Evolutionary conservation across 1,140 invertebrate species (phyloP), one percentile per base, ranked within the genome.

Genomic region (Phthorimaea operculella): DNA sequence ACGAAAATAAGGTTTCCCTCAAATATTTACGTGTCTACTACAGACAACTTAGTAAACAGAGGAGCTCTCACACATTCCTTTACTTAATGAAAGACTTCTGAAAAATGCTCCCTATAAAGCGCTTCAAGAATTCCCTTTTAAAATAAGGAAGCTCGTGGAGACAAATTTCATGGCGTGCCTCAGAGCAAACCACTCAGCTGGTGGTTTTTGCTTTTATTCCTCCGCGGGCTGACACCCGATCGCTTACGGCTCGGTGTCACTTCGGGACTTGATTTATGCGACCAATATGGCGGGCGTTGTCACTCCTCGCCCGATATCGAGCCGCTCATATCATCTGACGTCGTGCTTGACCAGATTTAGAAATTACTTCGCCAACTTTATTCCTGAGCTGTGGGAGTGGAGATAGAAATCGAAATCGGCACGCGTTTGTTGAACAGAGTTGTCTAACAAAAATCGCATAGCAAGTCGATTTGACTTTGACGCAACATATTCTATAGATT

Each of bases 261-360:
- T 76, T 79, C 71, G 65, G 52, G 66, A 74, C 73, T 79, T 85
- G 82, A 85, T 85, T 85, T 85, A 83, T 85, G 79, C 79, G 70
- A 72, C 74, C 76, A 83, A 83, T 83, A 85, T 83, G 82, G 82
- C 77, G 60, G 69, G 64, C 62, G 58, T 68, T 75, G 81, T 81
- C 81, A 80, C 65, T 79, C 76, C 68, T 49, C 64, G 58, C 49
- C 65, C 70, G 66, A 71, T 79, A 79, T 77, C 74, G 70, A 80
- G 76, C 75, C 70, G 68, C 65, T 69, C 64, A 69, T 74, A 79
- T 77, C 68, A 9, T 47, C 44, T 47, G 44, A 47, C 44, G 44
- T 16, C 44, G 44, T 47, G 36, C 36, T 47, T 47, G 44, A 47
- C 44, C 44, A 47, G 44, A 47, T 47, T 47, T 47, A 47, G 44